Evolutionary conservation across 1,140 invertebrate species (phyloP).

Genomic region (Cheumatopsyche charites): DNA sequence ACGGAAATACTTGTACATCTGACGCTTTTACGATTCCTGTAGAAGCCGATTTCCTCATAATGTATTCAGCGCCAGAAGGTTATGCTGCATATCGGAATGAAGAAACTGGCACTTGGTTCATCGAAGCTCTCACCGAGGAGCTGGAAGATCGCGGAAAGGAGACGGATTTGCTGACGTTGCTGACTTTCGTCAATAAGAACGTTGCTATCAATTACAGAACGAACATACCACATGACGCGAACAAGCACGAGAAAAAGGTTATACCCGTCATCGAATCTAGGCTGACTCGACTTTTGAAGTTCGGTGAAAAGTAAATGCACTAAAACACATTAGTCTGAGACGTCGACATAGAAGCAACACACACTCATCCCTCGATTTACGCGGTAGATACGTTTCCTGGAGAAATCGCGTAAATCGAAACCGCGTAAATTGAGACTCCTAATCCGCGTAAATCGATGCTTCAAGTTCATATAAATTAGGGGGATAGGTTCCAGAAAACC

Average conservation of each 20-base stretch:
- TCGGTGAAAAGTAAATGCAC: slow-evolving; percentile 61
- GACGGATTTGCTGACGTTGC: slow-evolving; percentile 81
- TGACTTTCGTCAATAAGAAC: slow-evolving; percentile 86
- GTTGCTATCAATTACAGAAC: slow-evolving; percentile 93
- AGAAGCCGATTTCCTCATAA: slow-evolving; percentile 93
- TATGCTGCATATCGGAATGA: slow-evolving; percentile 95
- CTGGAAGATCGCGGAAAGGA: slow-evolving; percentile 74
- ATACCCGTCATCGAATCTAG: slow-evolving; percentile 93
- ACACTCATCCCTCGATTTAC: too few species aligned
- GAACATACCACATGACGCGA: slow-evolving; percentile 76
- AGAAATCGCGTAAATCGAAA: too few species aligned
- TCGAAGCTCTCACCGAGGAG: slow-evolving; percentile 87
- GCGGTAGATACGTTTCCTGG: too few species aligned
- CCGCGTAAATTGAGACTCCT: too few species aligned
- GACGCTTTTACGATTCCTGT: slow-evolving; percentile 83
- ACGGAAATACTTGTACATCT: slow-evolving; percentile 65
- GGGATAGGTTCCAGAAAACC: too few species aligned
- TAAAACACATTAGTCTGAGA: too few species aligned
- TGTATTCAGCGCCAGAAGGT: slow-evolving; percentile 93
- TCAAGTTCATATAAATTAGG: too few species aligned
- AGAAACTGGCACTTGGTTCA: slow-evolving; percentile 92
- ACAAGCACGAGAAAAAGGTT: slow-evolving; percentile 93
- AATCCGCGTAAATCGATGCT: too few species aligned
- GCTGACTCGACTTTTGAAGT: slow-evolving; percentile 82
- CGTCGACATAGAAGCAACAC: too few species aligned